A percentile compares a stretch with the other conserved stretches of the same genome.
Evolutionary conservation across 2,888 invertebrate species (phyloP).

Genomic region (Tenodera sinensis): DNA sequence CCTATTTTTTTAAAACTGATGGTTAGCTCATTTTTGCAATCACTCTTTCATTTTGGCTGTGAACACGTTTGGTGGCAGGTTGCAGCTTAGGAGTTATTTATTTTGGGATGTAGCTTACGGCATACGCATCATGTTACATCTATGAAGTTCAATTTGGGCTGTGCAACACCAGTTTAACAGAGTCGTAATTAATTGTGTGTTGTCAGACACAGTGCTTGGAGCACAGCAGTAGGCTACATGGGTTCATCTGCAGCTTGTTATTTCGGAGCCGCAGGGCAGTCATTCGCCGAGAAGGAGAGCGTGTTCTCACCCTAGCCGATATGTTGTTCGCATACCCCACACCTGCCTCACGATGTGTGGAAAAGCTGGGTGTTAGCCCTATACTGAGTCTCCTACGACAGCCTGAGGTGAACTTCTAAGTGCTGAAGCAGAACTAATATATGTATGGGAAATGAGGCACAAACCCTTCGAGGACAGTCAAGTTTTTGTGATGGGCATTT

Average conservation of each 20-base stretch:
- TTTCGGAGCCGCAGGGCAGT: neutral
- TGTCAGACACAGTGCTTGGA: neutral
- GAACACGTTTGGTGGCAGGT: no score
- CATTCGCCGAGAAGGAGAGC: neutral
- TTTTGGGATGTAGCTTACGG: no score
- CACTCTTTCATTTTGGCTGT: no score
- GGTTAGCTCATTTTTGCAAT: no score
- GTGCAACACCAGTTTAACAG: neutral
- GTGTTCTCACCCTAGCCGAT: neutral
- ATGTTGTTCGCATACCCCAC: neutral
- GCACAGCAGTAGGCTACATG: neutral
- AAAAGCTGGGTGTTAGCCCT: no score
- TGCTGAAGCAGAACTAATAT: neutral
- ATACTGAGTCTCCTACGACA: neutral
- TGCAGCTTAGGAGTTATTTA: no score
- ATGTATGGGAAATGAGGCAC: neutral
- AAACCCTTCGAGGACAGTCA: neutral
- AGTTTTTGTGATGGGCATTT: neutral
- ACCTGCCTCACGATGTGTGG: neutral
- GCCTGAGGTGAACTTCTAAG: neutral
- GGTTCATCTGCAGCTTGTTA: neutral
- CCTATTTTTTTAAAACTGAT: no score
- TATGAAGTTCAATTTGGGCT: no score
- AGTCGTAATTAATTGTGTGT: neutral
- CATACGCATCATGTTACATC: no score